phyloP scores from a whole-genome alignment of 2,888 invertebrate species.

The Ectobius pallidus region DNA sequence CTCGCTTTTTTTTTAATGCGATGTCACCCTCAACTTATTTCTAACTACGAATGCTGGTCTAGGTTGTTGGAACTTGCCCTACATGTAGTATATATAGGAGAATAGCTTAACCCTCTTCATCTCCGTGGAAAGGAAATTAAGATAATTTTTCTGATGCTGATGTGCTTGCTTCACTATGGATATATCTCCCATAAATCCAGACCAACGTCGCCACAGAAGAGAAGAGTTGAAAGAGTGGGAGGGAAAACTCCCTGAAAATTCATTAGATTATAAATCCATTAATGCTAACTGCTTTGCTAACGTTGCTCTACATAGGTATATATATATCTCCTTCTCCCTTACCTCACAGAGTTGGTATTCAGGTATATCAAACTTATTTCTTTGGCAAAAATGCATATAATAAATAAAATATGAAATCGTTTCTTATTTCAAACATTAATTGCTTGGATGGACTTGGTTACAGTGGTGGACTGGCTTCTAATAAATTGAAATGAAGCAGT shows the following conservation, averaged over 20 bases:
- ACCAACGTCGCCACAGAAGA: conserved; percentile 21
- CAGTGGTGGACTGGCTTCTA: neutral
- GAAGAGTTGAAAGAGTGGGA: conserved; percentile 22
- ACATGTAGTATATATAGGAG: neutral
- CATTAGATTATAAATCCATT: conserved; percentile 55
- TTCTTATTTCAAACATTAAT: conserved; percentile 16
- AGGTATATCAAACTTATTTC: neutral
- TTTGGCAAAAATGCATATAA: conserved; percentile 21
- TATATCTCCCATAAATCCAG: conserved; percentile 28
- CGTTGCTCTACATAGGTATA: neutral
- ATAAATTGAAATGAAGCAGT: too few species aligned
- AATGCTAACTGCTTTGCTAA: conserved; percentile 42
- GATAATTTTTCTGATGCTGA: conserved; percentile 38
- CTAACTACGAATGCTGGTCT: neutral
- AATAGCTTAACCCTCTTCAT: conserved; percentile 30
- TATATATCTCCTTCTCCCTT: neutral
- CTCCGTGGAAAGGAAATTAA: conserved; percentile 38
- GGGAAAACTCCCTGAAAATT: conserved; percentile 51
- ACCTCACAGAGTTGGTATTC: neutral
- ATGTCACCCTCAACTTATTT: neutral
- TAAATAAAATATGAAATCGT: conserved; percentile 25
- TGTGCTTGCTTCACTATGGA: conserved; percentile 35
- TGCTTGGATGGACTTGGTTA: neutral
- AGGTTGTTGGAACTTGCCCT: neutral
- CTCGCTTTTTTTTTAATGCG: neutral